Evolutionary conservation across 2,888 invertebrate species (phyloP).

Genomic region (Diplazon laetatorius): DNA sequence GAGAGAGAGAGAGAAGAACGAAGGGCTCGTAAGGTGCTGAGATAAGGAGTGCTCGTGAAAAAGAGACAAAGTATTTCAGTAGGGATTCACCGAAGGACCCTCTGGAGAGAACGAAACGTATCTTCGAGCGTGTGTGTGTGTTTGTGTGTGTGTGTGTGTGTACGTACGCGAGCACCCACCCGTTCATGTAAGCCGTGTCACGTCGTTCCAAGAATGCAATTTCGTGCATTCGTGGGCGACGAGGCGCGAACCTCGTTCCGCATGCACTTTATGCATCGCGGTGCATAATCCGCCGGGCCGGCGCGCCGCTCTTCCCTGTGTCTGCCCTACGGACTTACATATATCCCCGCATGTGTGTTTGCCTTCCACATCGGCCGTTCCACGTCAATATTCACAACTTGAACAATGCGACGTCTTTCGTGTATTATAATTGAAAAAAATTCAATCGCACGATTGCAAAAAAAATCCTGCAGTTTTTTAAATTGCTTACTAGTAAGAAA

Average conservation of each 20-base stretch:
- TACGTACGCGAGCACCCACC: conserved; percentile 45
- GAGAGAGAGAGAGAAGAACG: background rate
- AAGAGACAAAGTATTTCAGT: conserved; percentile 50
- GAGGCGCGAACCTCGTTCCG: conserved; percentile 75
- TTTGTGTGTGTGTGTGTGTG: conserved; percentile 46
- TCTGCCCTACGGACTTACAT: conserved; percentile 16
- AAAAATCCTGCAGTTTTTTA: too few relatives aligned
- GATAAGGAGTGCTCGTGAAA: conserved; percentile 27
- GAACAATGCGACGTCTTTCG: too few relatives aligned
- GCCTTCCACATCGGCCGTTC: background rate
- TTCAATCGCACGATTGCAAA: too few relatives aligned
- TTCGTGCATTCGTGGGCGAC: conserved; percentile 75
- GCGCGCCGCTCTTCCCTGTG: conserved; percentile 54
- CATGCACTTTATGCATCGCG: conserved; percentile 76
- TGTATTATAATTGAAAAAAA: too few relatives aligned
- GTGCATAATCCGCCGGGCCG: conserved; percentile 76
- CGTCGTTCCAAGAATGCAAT: conserved; percentile 72
- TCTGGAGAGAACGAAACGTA: conserved; percentile 48
- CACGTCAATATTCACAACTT: too few relatives aligned
- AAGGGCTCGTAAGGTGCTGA: conserved; percentile 26
- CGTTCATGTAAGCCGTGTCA: conserved; percentile 65
- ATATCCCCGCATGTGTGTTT: background rate
- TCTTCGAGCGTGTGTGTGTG: conserved; percentile 58
- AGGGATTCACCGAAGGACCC: conserved; percentile 53
- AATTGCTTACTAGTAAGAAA: too few relatives aligned